Evolutionary conservation across 2,888 invertebrate genomes (phyloP).

Genomic region (Melanophora roralis): DNA sequence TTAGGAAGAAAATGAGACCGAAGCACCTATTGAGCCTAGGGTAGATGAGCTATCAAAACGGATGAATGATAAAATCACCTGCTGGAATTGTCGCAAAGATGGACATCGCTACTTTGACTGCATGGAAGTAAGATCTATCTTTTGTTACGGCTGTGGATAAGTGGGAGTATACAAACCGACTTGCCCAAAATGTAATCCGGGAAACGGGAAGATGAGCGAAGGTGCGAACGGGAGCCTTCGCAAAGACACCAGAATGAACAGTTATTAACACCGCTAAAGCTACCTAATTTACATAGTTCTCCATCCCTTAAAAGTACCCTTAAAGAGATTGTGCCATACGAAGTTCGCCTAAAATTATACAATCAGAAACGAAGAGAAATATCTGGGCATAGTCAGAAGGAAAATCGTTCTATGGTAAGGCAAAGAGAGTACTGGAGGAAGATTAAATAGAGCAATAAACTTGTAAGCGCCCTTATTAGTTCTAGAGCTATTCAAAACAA

Average conservation of each 20-base stretch:
- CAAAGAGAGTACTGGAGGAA: neutral
- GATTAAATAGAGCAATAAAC: neutral
- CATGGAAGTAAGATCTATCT: neutral
- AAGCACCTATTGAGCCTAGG: neutral
- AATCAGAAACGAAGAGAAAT: neutral
- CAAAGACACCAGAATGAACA: neutral
- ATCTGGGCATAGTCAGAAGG: neutral
- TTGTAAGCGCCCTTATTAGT: neutral
- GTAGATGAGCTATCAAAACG: neutral
- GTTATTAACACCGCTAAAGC: neutral
- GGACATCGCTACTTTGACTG: slow-evolving; percentile 31
- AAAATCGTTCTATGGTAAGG: neutral
- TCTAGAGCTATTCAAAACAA: neutral
- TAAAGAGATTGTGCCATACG: neutral
- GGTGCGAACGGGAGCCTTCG: slow-evolving; percentile 1
- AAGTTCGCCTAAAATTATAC: neutral
- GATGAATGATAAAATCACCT: neutral
- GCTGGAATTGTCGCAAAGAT: slow-evolving; percentile 25
- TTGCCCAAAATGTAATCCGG: slow-evolving; percentile 17
- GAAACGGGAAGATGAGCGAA: slow-evolving; percentile 26
- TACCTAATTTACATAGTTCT: neutral
- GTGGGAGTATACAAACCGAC: slow-evolving; percentile 2
- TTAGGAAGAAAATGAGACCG: neutral
- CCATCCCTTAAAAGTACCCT: neutral
- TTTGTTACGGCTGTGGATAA: slow-evolving; percentile 33